These are phyloP conservation scores for Morpho helenor DNA, from an alignment of 2,888 invertebrate species.

Conservation along the genomic window DNA sequence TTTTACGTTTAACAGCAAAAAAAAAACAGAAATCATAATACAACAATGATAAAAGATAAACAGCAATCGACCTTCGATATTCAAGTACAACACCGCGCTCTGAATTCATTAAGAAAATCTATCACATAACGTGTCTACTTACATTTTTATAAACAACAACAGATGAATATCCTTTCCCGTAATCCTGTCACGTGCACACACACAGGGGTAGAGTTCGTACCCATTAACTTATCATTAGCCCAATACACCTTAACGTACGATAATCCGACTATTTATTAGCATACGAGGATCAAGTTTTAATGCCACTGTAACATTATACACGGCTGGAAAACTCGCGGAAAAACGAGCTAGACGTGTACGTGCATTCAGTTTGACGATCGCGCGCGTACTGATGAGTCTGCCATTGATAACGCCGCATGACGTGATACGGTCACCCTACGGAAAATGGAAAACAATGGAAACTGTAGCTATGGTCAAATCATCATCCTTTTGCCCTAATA, in stretches of 20 bases:
- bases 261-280: constrained; percentile 15
- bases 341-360: constrained; percentile 47
- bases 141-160: constrained; percentile 49
- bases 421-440: constrained; percentile 44
- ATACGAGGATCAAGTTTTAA: constrained; percentile 15
- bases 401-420: constrained; percentile 59
- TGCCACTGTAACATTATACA: constrained; percentile 13
- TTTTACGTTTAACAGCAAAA: background rate
- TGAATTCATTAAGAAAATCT: constrained; percentile 5
- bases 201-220: constrained; percentile 41
- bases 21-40: constrained; percentile 23
- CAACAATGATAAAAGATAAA: constrained; percentile 48
- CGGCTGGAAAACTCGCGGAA: constrained; percentile 35
- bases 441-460: constrained; percentile 72
- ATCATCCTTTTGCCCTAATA: too few relatives aligned
- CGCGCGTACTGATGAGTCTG: constrained; percentile 55
- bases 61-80: constrained; percentile 53
- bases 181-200: constrained; percentile 69
- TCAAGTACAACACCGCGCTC: background rate
- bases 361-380: constrained; percentile 52
- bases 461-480: constrained; percentile 29
- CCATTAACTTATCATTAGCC: constrained; percentile 64
- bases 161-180: constrained; percentile 50
- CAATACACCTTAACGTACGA: constrained; percentile 30
- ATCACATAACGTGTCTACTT: constrained; percentile 38